phyloP scores from a whole-genome alignment of 2,888 invertebrate genomes.

The Drosophila melanosoma region DNA sequence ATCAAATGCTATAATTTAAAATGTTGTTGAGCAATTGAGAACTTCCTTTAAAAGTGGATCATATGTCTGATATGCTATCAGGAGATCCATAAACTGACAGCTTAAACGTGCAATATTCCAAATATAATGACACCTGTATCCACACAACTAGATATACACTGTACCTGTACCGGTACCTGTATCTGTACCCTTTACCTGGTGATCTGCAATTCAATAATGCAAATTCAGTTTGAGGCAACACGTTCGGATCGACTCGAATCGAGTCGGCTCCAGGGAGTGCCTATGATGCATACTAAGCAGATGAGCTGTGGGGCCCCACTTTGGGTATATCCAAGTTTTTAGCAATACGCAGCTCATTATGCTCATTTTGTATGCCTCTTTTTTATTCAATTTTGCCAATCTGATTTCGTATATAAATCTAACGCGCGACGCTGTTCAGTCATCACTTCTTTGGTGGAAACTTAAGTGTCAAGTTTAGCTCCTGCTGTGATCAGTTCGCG shows the following conservation, averaged over 20 bases:
- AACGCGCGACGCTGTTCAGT: constrained; percentile 80
- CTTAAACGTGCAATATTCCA: constrained; percentile 26
- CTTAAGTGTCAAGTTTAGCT: constrained; percentile 85
- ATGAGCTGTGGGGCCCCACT: constrained; percentile 45
- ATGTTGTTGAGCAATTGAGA: not conserved
- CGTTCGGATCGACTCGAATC: constrained; percentile 42
- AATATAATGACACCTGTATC: constrained; percentile 19
- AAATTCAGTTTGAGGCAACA: constrained; percentile 40
- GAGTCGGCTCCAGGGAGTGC: constrained; percentile 45
- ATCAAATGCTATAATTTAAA: not conserved
- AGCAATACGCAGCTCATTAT: constrained; percentile 63
- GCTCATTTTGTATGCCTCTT: constrained; percentile 55
- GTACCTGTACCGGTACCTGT: not conserved
- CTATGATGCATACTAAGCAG: constrained; percentile 74
- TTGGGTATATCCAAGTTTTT: constrained; percentile 76
- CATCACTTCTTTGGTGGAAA: constrained; percentile 85
- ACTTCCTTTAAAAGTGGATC: not conserved
- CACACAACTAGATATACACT: constrained; percentile 3
- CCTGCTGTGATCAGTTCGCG: constrained; percentile 82
- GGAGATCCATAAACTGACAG: constrained; percentile 34
- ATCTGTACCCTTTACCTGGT: constrained; percentile 8
- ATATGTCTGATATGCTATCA: constrained; percentile 31
- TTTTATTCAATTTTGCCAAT: constrained; percentile 58
- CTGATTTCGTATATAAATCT: constrained; percentile 84
- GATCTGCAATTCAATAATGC: constrained; percentile 42